Evolutionary conservation across 2,113 vertebrate genomes (phyloP), one percentile per base, ranked within the genome.

Genomic region (Corvus hawaiiensis): DNA sequence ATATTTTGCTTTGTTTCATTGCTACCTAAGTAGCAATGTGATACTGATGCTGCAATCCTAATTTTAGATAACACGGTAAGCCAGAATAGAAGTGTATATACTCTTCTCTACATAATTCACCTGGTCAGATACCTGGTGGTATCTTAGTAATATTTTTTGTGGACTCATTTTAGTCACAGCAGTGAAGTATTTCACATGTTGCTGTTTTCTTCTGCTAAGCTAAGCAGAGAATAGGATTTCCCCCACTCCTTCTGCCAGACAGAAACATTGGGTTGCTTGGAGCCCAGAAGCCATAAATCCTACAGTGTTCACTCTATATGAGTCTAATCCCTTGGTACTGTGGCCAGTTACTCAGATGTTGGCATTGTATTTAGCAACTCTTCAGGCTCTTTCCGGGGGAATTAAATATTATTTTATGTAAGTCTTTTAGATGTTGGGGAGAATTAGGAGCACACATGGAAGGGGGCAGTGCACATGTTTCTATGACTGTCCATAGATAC

Each of bases 1-100:
- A 27, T 89, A 73, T 95, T 92, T 92, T 68, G 35, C 80, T 75
- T 84, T 89, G n/a, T 89, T 94, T 94, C 54, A 19, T 59, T 89
- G 58, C 64, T 84, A 27, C 63, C 52, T 30, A 76, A 77, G 39
- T 78, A 48, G 51, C 32, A 59, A 9, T 32, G 44, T 51, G 32
- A 35, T 59, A 43, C 30, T 69, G 76, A 28, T 92, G 68, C 56
- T 83, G 55, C 30, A 32, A 43, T 46, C 46, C 59, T 88, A 46
- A 58, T 76, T 79, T 89, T 79, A 59, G 63, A 4, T 82, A 77
- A 44, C 11, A 22, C 0, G 0, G 9, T 69, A 84, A 71, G n/a
- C 41, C n/a, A 66, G 51, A 89, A 39, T 15, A 58, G 39, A 82
- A 67, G 32, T 1, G 2, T 33, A 14, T 84, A 7, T 41, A 20